Percentiles rank a stretch among this genome's conserved stretches.
phyloP scores from a whole-genome alignment of 2,888 invertebrate genomes.

The Melolontha melolontha region DNA sequence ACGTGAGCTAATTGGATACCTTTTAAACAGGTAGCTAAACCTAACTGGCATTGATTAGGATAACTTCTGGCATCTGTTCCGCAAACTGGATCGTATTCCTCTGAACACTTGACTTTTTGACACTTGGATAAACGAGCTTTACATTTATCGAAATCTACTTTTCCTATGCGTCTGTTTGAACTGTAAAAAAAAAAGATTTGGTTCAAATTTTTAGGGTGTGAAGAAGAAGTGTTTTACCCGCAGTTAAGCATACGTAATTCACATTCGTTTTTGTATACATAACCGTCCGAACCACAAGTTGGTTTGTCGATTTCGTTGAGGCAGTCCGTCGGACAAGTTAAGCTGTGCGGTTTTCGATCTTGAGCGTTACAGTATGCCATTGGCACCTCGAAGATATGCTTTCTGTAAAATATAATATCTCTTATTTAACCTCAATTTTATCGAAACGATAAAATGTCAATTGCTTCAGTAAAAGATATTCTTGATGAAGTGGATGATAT shows the following conservation, averaged over 20 bases:
- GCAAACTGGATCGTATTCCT: conserved; percentile 84
- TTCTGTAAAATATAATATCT: conserved; percentile 68
- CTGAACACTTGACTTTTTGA: conserved; percentile 77
- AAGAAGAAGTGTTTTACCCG: conserved; percentile 71
- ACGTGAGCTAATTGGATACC: conserved; percentile 90
- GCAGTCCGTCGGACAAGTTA: conserved; percentile 80
- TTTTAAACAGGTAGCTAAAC: conserved; percentile 87
- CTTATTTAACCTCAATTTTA: conserved; percentile 6
- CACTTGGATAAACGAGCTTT: conserved; percentile 80
- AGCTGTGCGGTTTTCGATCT: conserved; percentile 75
- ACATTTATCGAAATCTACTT: conserved; percentile 86
- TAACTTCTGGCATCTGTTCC: conserved; percentile 91
- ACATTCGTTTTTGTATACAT: conserved; percentile 88
- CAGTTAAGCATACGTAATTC: conserved; percentile 90
- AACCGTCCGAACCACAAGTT: conserved; percentile 91
- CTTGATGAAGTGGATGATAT: no score
- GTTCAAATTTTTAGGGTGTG: neutral
- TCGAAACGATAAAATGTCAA: conserved; percentile 21
- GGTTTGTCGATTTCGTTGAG: conserved; percentile 76
- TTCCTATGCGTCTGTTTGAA: conserved; percentile 71
- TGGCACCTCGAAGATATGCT: conserved; percentile 92
- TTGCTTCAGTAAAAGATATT: no score
- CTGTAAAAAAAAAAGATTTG: conserved; percentile 28
- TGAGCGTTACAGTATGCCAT: conserved; percentile 87
- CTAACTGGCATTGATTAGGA: conserved; percentile 84